Percentiles rank a stretch among this genome's conserved stretches.
Evolutionary conservation across 2,797 vertebrate species (phyloP).

Genomic region (Danio tinwini): DNA sequence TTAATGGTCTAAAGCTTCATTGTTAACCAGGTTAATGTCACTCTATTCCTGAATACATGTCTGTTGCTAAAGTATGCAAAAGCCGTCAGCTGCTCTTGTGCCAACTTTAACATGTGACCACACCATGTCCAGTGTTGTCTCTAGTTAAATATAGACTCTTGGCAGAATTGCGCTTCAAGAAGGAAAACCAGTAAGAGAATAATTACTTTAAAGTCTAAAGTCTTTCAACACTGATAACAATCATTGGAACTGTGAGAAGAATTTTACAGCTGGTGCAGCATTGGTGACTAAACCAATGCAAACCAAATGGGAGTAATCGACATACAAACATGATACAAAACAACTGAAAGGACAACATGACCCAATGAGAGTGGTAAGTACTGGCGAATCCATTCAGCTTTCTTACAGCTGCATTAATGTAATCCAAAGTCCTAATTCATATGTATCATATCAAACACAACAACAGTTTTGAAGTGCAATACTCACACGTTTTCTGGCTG

Average conservation of each 20-base stretch:
- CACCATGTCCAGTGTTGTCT: conserved; percentile 65
- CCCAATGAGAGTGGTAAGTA: conserved; percentile 36
- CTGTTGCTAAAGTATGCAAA: conserved; percentile 28
- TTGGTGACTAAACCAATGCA: not conserved
- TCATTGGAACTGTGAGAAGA: conserved; percentile 5
- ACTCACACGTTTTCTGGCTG: too few species aligned
- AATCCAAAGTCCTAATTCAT: not conserved
- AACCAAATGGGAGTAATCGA: not conserved
- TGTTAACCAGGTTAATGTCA: conserved; percentile 18
- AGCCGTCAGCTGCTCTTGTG: conserved; percentile 55
- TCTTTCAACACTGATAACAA: conserved; percentile 20
- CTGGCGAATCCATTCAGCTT: not conserved
- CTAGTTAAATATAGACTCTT: conserved; percentile 70
- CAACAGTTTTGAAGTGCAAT: not conserved
- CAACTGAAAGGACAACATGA: conserved; percentile 21
- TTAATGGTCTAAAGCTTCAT: not conserved
- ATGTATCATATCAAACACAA: not conserved
- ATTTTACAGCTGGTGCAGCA: not conserved
- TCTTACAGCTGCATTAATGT: not conserved
- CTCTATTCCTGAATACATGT: conserved; percentile 22
- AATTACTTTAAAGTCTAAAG: conserved; percentile 40
- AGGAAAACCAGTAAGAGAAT: conserved; percentile 37
- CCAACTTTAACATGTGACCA: conserved; percentile 62
- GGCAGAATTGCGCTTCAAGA: conserved; percentile 67
- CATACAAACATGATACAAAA: not conserved